Evolutionary conservation across 2,113 vertebrate genomes (phyloP), one percentile per base, ranked within the genome.

Genomic region (Elgaria multicarinata): DNA sequence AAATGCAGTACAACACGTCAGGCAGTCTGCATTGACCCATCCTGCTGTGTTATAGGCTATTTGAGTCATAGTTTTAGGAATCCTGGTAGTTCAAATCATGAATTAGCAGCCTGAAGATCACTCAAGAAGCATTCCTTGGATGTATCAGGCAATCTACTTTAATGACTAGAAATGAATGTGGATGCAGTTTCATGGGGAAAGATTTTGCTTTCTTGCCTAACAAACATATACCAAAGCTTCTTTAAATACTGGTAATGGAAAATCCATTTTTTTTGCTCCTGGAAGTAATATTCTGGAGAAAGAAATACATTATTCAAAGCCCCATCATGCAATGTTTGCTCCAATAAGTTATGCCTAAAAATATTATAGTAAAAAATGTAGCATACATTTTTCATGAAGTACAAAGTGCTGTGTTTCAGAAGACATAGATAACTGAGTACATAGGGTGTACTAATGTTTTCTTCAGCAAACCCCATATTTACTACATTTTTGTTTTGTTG

Each of bases 21-120:
- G 64, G 64, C 6, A 28, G 83, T 46, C 42, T 79, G 36, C 78
- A 46, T 78, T 79, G 39, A 94, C 88, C 82, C 67, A 85, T 88
- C 55, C 90, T n/a, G 26, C 93, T 92, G 82, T 93, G 76, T 93
- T 74, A 88, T 6, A 89, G 91, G 58, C 10, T 72, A 85, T 16
- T 77, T 91, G 75, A 92, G 89, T 87, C 77, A 92, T 36, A 92
- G 80, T 85, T 87, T 83, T 74, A 91, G 90, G 91, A 91, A 28
- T 87, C 71, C 75, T 93, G 79, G 92, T 88, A 62, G 36, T 78
- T 93, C 87, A 81, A 94, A 94, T 88, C n/a, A 44, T 76, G 90
- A 88, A 94, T 92, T 86, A 88, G 81, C 85, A 95, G 86, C 44
- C 83, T 77, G 67, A 83, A 90, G 62, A 90, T 89, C 81, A 85